phyloP scores from a whole-genome alignment of 2,113 vertebrate species.

The Phalacrocorax brasilianus region DNA sequence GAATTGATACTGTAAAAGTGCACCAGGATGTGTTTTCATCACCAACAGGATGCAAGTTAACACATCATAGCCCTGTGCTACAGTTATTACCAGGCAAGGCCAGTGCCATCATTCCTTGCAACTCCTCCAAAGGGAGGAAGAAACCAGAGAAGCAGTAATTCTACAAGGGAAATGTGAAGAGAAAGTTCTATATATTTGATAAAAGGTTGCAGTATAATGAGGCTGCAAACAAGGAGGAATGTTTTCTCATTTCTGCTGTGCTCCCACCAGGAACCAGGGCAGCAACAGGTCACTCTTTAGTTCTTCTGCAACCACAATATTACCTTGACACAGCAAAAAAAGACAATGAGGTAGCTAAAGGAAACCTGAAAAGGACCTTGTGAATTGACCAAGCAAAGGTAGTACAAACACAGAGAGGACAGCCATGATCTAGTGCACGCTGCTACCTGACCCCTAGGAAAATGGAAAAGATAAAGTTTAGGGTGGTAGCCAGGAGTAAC shows the following conservation, averaged over 20 bases:
- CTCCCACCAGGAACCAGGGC: neutral
- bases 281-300: accelerated
- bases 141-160: neutral
- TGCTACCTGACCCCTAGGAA: neutral
- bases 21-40: neutral
- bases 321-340: neutral
- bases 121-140: neutral
- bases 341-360: accelerated
- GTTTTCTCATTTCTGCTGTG: neutral
- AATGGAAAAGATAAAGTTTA: neutral
- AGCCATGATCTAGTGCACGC: neutral
- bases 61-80: neutral
- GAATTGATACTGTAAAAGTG: neutral
- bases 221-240: neutral
- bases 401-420: neutral
- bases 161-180: neutral
- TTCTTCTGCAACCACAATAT: neutral
- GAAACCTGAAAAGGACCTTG: neutral
- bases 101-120: neutral
- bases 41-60: neutral
- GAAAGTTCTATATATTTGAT: neutral
- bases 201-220: neutral
- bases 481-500: neutral
- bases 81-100: neutral
- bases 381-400: neutral